Base-by-base conservation (phyloP, 1,140 invertebrate species). In the Pseudomyrmex concolor region DNA sequence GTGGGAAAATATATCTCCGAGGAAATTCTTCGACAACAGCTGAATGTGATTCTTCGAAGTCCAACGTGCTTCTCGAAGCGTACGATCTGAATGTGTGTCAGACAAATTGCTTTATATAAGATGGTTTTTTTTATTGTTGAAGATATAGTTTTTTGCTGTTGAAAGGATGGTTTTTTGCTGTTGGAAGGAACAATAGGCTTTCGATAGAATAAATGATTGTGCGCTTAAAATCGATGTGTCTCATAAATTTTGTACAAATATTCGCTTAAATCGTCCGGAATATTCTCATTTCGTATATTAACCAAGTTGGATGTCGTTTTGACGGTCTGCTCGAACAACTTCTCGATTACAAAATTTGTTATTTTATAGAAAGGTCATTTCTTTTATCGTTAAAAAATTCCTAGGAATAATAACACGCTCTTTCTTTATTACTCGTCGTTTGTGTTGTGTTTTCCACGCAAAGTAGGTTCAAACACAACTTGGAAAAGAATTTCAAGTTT, bases 361-460 rank as follows among this genome's bases (percentile, higher is more conserved):
- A 34, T 25, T 25, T 15, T 45, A 48, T 10, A 54, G 43, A 51
- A 66, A 64, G 25, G 62, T 67, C n/a, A 17, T 50, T 78, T 71
- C 34, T 34, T 80, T 59, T 19, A 80, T 71, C 66, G 76, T 59
- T 19, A 22, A 55, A 71, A 55, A 71, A 71, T 71, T 60, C 66
- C n/a, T 17, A 54, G 19, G 54, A 59, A 80, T 66, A 59, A 70
- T 59, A 66, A 60, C 54, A 80, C 76, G 64, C 63, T 70, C 66
- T 13, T n/a, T n/a, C 15, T 19, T 25, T 25, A 7, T 57, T 7
- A 19, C 60, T 1, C 50, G 22, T 12, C 17, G 12, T 17, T 34
- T 19, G 2, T 59, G 59, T 80, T 54, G 54, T 19, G 22, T 80
- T 80, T 70, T 60, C 19, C 22, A 48, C 19, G 45, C 54, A 43